Evolutionary conservation across 37 sponge, comb jelly and placozoan species (phyloP), one percentile per base, ranked within the genome.

Genomic region (Sycon ciliatum): DNA sequence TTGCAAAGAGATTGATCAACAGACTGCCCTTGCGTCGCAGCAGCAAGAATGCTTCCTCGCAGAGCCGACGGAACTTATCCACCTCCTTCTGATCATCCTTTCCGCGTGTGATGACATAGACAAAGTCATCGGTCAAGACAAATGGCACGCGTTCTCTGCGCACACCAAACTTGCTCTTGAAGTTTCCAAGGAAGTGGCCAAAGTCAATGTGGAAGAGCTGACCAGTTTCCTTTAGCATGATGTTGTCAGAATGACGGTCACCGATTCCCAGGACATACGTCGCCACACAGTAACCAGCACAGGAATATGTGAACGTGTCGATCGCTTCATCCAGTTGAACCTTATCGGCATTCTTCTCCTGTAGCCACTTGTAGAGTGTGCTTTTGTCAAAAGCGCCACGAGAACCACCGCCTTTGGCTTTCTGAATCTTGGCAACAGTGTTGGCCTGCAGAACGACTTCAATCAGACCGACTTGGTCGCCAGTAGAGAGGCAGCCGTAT

Each of bases 131-230:
- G 3, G 93, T 88, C 38, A 96, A 68, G 9, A 96, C 91, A 75
- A 96, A 92, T 0, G 99, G 99, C 2, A 96, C 99, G 38, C 99
- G 74, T 74, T 96, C 99, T 38, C 99, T 63, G 71, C 89, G 88
- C 6, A 92, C 83, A 13, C 93, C 93, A 76, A 87, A 82, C 65
- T 91, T 95, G 78, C 85, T 86, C 87, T 96, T 96, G 66, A 90
- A 91, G 85, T 96, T 96, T 9, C 99, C 99, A 40, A 96, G 74
- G 57, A 96, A 96, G 87, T 96, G 99, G 3, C 99, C 99, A 82
- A 96, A 96, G 58, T 96, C 99, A 75, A 96, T 96, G 79, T 96
- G 99, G 38, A 91, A 81, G 42, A 96, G 85, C 99, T 96, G n/a
- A 34, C 99, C 99, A 75, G 79, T 84, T 71, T 83, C 67, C 32